A percentile compares a stretch with the other conserved stretches of the same genome.
These are phyloP conservation scores for Isoperla grammatica DNA, from an alignment of 2,888 invertebrate species.

Conservation along the genomic window DNA sequence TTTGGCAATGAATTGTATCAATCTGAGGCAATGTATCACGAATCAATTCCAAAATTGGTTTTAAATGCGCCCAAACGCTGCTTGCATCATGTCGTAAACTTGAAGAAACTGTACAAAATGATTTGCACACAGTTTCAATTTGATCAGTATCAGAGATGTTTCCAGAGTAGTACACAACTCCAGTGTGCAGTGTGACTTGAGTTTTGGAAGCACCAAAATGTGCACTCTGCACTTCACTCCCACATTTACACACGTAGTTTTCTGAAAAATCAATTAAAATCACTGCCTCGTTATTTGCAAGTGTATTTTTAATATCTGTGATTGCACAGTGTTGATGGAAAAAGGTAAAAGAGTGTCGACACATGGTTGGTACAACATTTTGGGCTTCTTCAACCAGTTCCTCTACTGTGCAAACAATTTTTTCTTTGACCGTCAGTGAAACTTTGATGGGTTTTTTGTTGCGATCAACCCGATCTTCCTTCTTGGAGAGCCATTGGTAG, in stretches of 20 bases:
- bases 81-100: constrained; percentile 39
- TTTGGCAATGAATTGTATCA: constrained; percentile 37
- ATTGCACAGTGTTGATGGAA: constrained; percentile 40
- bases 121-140: constrained; percentile 38
- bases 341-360: constrained; percentile 37
- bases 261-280: constrained; percentile 19
- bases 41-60: constrained; percentile 35
- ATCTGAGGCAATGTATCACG: constrained; percentile 23
- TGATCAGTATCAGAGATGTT: constrained; percentile 7
- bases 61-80: constrained; percentile 41
- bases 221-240: constrained; percentile 20
- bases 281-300: constrained; percentile 1
- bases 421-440: constrained; percentile 42
- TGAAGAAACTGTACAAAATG: constrained; percentile 36
- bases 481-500: background rate
- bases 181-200: constrained; percentile 22
- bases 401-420: constrained; percentile 38
- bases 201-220: constrained; percentile 19
- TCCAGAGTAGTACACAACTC: constrained; percentile 35
- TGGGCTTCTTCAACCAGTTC: constrained; percentile 40
- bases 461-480: background rate
- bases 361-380: too few species aligned
- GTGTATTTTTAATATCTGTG: constrained; percentile 5
- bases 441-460: constrained; percentile 30
- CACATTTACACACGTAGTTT: background rate